Percentiles rank a stretch among this genome's conserved stretches.
Evolutionary conservation across 2,113 vertebrate species (phyloP).

Genomic region (Esox niger): DNA sequence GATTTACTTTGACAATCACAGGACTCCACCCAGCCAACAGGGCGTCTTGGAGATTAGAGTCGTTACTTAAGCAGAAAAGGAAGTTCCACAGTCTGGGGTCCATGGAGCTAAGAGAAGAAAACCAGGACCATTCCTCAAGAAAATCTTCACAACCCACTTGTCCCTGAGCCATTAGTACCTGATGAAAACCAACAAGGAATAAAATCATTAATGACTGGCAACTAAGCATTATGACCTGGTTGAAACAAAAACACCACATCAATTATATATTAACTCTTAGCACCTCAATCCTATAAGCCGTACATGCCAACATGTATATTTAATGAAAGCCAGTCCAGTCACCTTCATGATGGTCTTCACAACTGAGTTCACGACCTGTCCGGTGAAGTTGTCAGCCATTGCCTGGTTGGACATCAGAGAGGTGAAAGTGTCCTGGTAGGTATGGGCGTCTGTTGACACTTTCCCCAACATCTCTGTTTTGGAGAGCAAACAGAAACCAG

Average conservation of each 20-base stretch:
- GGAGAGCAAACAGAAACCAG: neutral
- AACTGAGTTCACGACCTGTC: conserved; percentile 34
- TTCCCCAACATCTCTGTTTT: conserved; percentile 50
- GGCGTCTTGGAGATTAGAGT: conserved; percentile 16
- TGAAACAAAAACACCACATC: too few species aligned
- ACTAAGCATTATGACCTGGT: neutral
- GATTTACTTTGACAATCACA: conserved; percentile 53
- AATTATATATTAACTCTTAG: too few species aligned
- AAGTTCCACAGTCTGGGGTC: conserved; percentile 41
- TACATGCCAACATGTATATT: too few species aligned
- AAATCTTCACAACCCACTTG: conserved; percentile 46
- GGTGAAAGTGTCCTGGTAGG: conserved; percentile 31
- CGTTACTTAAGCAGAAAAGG: conserved; percentile 53
- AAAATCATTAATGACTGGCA: too few species aligned
- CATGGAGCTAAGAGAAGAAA: conserved; percentile 48
- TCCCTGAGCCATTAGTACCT: conserved; percentile 27
- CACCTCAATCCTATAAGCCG: too few species aligned
- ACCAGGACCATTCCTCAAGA: conserved; percentile 53
- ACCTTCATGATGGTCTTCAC: conserved; percentile 51
- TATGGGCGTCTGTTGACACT: conserved; percentile 36
- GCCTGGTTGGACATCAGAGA: conserved; percentile 55
- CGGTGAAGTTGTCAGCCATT: conserved; percentile 31
- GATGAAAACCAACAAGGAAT: conserved; percentile 1
- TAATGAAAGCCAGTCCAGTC: neutral
- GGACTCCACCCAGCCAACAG: conserved; percentile 42